Conservation (phyloP, 2,113 vertebrate species). For the Emydocephalus ijimae region DNA sequence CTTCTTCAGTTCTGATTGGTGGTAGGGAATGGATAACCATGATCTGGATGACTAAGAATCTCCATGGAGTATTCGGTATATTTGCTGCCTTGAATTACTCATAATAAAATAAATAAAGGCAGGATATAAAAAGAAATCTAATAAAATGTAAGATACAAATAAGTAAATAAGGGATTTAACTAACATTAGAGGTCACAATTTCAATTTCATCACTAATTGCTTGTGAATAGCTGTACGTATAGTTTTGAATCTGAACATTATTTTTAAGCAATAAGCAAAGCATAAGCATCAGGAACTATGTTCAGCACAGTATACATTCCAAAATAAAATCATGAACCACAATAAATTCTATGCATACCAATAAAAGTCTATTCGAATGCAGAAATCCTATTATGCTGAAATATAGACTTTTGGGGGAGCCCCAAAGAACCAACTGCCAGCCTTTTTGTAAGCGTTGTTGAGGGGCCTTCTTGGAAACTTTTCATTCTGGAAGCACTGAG, state of each 20-base stretch:
- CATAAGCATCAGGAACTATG: background rate
- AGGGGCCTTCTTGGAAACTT: background rate
- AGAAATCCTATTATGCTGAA: background rate
- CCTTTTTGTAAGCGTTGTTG: background rate
- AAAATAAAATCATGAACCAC: background rate
- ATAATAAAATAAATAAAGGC: no score
- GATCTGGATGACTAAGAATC: no score
- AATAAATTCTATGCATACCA: background rate
- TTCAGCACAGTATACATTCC: background rate
- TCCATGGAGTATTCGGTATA: no score
- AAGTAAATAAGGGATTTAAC: background rate
- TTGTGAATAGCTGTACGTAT: background rate
- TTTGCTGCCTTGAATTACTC: no score
- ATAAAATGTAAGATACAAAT: background rate
- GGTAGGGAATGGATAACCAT: no score
- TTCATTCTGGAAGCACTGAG: background rate
- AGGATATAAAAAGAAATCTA: no score
- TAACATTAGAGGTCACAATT: background rate
- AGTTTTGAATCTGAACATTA: background rate
- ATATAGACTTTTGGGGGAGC: background rate
- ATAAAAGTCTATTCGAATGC: background rate
- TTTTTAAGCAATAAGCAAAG: background rate
- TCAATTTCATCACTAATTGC: background rate
- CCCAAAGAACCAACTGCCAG: background rate
- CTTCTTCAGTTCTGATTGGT: no score